phyloP scores from a whole-genome alignment of 2,888 invertebrate species.

The Ophion ellenae region DNA sequence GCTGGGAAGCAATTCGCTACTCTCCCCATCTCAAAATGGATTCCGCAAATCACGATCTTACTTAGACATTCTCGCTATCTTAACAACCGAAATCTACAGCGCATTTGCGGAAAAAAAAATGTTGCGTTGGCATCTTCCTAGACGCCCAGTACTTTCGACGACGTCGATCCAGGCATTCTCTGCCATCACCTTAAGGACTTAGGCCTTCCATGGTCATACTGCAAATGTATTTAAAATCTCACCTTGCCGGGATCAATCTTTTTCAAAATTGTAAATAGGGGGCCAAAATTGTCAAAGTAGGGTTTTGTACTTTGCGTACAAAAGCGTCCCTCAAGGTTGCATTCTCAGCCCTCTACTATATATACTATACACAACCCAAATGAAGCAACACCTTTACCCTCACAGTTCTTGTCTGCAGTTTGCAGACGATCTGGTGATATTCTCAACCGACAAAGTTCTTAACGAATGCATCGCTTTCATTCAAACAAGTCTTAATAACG shows the following conservation, averaged over 20 bases:
- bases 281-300: too few species aligned
- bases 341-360: constrained; percentile 48
- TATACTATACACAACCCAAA: constrained; percentile 32
- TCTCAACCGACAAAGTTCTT: not conserved
- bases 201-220: constrained; percentile 1
- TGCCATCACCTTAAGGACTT: not conserved
- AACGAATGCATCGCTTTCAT: not conserved
- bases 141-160: constrained; percentile 54
- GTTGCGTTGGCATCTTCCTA: constrained; percentile 15
- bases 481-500: constrained; percentile 1
- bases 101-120: constrained; percentile 22
- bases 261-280: too few species aligned
- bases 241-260: constrained; percentile 5
- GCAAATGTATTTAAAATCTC: constrained; percentile 41
- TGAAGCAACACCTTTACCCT: constrained; percentile 1
- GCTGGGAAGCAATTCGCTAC: constrained; percentile 18
- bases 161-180: constrained; percentile 34
- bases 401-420: constrained; percentile 38
- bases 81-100: constrained; percentile 27
- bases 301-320: constrained; percentile 1
- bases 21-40: constrained; percentile 31
- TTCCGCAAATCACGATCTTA: constrained; percentile 26
- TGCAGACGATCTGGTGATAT: constrained; percentile 48
- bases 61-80: constrained; percentile 38
- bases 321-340: constrained; percentile 48